Conservation (phyloP, 2,113 vertebrate species). For the Dolichotis patagonum region DNA sequence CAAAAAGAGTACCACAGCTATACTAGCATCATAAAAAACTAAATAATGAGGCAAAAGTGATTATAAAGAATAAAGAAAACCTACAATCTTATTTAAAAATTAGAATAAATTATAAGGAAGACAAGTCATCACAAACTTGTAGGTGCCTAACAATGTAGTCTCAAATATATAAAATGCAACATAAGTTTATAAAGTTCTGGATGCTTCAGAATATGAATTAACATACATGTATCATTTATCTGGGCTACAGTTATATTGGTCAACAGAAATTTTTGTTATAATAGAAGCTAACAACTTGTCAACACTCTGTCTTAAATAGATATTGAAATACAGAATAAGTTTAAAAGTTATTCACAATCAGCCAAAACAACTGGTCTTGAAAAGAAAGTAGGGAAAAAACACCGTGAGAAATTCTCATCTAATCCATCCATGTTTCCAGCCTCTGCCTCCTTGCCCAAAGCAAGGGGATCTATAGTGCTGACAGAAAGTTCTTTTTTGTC, state of each 20-base stretch:
- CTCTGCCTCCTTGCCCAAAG: not conserved
- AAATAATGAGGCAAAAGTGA: not conserved
- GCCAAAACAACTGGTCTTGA: not conserved
- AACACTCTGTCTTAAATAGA: not conserved
- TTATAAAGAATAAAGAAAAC: not conserved
- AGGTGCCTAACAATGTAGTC: not conserved
- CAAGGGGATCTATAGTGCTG: not conserved
- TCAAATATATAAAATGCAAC: not conserved
- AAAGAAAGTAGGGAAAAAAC: not conserved
- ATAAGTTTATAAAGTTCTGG: not conserved
- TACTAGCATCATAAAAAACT: not conserved
- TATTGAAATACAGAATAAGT: not conserved
- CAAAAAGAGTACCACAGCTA: not conserved
- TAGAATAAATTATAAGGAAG: not conserved
- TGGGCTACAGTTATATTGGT: not conserved
- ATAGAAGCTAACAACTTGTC: not conserved
- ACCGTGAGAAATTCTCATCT: not conserved
- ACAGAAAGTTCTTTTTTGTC: too few species aligned
- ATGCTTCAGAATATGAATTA: not conserved
- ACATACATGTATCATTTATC: not conserved
- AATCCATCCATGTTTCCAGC: not conserved
- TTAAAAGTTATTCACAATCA: not conserved
- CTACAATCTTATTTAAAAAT: not conserved
- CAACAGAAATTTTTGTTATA: not conserved
- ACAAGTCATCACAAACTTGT: not conserved